Conservation (phyloP, 2,113 vertebrate species). For the Mobula hypostoma region DNA sequence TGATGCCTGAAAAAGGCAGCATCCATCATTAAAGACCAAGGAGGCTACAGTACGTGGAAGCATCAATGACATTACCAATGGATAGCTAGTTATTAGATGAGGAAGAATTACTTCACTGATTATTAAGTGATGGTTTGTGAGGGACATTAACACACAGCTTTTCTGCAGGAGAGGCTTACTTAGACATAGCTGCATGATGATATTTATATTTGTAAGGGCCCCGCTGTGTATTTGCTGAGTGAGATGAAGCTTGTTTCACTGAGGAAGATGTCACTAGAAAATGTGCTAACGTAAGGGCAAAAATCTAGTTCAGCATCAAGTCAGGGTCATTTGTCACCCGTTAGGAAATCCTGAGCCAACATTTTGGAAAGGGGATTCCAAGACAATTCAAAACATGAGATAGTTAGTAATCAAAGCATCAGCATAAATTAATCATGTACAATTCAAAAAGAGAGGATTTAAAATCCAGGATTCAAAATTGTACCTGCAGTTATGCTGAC, state of each 20-base stretch:
- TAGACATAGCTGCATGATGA: background rate
- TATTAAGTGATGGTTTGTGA: background rate
- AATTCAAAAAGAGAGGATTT: background rate
- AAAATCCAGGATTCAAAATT: background rate
- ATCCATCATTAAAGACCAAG: too few relatives aligned
- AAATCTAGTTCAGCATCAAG: too few relatives aligned
- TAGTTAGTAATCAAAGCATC: background rate
- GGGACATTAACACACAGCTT: background rate
- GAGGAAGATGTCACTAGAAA: background rate
- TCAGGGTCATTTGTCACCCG: too few relatives aligned
- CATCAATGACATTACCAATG: too few relatives aligned
- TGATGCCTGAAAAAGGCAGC: too few relatives aligned
- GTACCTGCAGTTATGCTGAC: background rate
- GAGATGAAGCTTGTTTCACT: background rate
- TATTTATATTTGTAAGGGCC: too few relatives aligned
- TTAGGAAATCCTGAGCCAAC: too few relatives aligned
- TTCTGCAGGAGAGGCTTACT: background rate
- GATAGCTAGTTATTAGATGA: background rate
- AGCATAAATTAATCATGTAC: background rate
- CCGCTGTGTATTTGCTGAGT: too few relatives aligned
- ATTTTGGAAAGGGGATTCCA: background rate
- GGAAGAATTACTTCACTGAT: background rate
- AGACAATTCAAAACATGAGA: background rate
- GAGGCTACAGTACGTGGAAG: too few relatives aligned
- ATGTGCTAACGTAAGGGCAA: background rate